Conservation (phyloP, 2,888 invertebrate species). For the Hydriomena furcata region DNA sequence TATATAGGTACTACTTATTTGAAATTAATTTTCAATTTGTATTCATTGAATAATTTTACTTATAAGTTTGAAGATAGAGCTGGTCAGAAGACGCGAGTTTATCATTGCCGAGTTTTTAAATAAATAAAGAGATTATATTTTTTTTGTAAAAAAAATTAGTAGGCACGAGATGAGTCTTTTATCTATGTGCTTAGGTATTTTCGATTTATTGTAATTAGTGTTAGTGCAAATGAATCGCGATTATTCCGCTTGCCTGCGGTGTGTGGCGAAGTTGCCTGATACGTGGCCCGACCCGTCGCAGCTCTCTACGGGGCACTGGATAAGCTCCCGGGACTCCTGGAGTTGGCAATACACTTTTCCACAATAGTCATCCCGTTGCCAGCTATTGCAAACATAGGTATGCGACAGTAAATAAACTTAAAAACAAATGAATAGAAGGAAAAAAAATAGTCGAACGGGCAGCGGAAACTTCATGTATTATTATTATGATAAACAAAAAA, state of each 20-base stretch:
- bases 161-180: no score
- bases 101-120: no score
- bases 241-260: slow-evolving; percentile 89
- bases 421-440: slow-evolving; percentile 32
- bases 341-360: slow-evolving; percentile 78
- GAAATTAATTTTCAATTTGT: no score
- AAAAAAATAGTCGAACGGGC: slow-evolving; percentile 27
- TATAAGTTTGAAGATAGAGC: no score
- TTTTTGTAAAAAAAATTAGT: no score
- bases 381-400: slow-evolving; percentile 63
- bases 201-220: no score
- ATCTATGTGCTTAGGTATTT: no score
- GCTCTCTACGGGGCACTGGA: slow-evolving; percentile 90
- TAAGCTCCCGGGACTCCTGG: slow-evolving; percentile 88
- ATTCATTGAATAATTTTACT: no score
- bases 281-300: slow-evolving; percentile 95
- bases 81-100: no score
- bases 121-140: no score
- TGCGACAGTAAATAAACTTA: slow-evolving; percentile 39
- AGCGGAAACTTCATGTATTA: slow-evolving; percentile 26
- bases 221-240: slow-evolving; percentile 50
- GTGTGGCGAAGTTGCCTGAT: slow-evolving; percentile 94
- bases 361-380: slow-evolving; percentile 69
- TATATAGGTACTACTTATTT: no score
- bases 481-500: slow-evolving; percentile 40